Evolutionary conservation across 2,797 vertebrate genomes (phyloP).

Genomic region (Coregonus suidteri): DNA sequence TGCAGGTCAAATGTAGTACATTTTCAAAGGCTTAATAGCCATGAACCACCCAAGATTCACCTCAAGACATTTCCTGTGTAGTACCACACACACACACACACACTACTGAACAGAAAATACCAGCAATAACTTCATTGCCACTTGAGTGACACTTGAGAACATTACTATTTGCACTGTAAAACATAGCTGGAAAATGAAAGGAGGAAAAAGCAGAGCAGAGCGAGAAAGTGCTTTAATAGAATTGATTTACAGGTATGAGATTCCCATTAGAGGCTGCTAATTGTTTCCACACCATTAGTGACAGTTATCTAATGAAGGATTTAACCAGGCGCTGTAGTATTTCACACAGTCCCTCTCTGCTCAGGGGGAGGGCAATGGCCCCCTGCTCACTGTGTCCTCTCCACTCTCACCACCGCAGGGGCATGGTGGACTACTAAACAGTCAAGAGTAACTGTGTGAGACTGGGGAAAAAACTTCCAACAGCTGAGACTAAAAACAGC

Average conservation of each 20-base stretch:
- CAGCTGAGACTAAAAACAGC: background rate
- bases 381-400: slow-evolving; percentile 50
- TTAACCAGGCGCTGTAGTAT: slow-evolving; percentile 73
- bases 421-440: slow-evolving; percentile 8
- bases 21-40: slow-evolving; percentile 31
- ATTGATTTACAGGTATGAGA: slow-evolving; percentile 85
- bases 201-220: slow-evolving; percentile 65
- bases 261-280: slow-evolving; percentile 83
- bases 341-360: slow-evolving; percentile 65
- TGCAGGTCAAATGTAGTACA: slow-evolving; percentile 51
- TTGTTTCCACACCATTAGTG: slow-evolving; percentile 86
- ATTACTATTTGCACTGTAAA: slow-evolving; percentile 61
- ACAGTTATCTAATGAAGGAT: slow-evolving; percentile 84
- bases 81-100: slow-evolving; percentile 23
- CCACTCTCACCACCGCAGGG: slow-evolving; percentile 45
- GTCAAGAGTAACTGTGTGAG: slow-evolving; percentile 21
- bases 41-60: slow-evolving; percentile 53
- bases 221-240: slow-evolving; percentile 73
- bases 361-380: slow-evolving; percentile 53
- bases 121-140: slow-evolving; percentile 64
- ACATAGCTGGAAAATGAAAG: slow-evolving; percentile 66
- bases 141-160: slow-evolving; percentile 62
- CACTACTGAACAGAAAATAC: slow-evolving; percentile 54
- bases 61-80: slow-evolving; percentile 48
- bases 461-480: background rate